Evolutionary conservation across 2,113 vertebrate genomes (phyloP).

Genomic region (Sinocyclocheilus anophthalmus): DNA sequence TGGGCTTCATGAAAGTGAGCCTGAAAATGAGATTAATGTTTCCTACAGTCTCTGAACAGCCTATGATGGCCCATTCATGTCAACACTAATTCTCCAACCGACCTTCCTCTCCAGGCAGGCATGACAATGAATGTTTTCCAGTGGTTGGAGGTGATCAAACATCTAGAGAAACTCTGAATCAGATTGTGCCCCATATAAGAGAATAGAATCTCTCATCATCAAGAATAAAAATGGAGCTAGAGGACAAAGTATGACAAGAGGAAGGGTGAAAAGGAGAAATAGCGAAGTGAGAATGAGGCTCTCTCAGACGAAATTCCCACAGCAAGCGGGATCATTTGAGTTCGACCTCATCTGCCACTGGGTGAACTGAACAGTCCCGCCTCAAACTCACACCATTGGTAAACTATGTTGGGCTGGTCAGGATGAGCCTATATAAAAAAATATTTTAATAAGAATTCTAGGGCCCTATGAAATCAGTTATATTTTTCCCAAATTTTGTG

Average conservation of each 20-base stretch:
- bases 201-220: slow-evolving; percentile 45
- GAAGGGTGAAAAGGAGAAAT: not conserved
- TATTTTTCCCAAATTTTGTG: not conserved
- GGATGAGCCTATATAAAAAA: not conserved
- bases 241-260: not conserved
- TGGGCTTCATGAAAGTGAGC: not conserved
- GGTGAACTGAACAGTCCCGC: not conserved
- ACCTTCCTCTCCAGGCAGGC: slow-evolving; percentile 29
- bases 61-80: slow-evolving; percentile 60
- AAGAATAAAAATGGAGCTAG: slow-evolving; percentile 13
- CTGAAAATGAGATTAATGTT: slow-evolving; percentile 22
- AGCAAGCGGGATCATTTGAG: not conserved
- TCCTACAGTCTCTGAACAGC: slow-evolving; percentile 37
- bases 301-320: not conserved
- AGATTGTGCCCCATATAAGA: not conserved
- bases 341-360: not conserved
- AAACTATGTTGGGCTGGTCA: not conserved
- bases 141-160: not conserved
- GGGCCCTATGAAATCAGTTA: not conserved
- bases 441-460: not conserved
- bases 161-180: not conserved
- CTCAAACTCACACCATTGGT: not conserved
- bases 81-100: slow-evolving; percentile 58
- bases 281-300: not conserved
- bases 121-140: not conserved